Evolutionary conservation across 2,888 invertebrate genomes (phyloP).

Genomic region (Autographa gamma): DNA sequence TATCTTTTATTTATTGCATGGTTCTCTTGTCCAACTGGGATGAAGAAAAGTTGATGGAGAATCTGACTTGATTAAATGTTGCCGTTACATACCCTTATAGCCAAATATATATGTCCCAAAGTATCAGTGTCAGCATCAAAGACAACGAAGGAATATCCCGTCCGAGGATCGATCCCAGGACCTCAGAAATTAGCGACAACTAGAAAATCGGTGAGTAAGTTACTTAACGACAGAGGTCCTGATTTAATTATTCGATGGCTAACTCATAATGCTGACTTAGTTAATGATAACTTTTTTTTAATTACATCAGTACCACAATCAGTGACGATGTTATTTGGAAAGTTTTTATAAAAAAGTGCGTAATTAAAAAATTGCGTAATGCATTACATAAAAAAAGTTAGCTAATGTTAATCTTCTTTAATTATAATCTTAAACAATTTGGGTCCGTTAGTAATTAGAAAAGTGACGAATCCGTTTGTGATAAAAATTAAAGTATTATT

Average conservation of each 20-base stretch:
- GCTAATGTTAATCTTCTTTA: background rate
- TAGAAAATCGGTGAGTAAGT: no score
- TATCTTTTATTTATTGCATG: background rate
- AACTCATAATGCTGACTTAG: background rate
- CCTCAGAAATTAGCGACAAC: no score
- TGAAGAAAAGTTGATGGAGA: no score
- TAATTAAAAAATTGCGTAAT: background rate
- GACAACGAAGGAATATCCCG: no score
- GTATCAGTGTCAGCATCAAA: no score
- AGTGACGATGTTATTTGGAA: conserved; percentile 1
- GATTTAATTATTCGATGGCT: no score
- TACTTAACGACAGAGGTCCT: no score
- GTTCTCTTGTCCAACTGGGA: background rate
- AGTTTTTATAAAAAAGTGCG: conserved; percentile 1
- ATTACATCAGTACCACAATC: background rate
- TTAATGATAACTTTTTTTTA: background rate
- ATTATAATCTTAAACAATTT: background rate
- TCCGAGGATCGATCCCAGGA: no score
- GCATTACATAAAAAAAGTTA: background rate
- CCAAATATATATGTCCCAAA: no score
- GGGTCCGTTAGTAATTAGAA: background rate
- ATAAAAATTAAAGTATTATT: background rate
- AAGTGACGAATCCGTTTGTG: background rate
- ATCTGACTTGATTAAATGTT: no score
- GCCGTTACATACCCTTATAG: no score